phyloP scores from a whole-genome alignment of 2,797 vertebrate species.

The Anguilla anguilla region DNA sequence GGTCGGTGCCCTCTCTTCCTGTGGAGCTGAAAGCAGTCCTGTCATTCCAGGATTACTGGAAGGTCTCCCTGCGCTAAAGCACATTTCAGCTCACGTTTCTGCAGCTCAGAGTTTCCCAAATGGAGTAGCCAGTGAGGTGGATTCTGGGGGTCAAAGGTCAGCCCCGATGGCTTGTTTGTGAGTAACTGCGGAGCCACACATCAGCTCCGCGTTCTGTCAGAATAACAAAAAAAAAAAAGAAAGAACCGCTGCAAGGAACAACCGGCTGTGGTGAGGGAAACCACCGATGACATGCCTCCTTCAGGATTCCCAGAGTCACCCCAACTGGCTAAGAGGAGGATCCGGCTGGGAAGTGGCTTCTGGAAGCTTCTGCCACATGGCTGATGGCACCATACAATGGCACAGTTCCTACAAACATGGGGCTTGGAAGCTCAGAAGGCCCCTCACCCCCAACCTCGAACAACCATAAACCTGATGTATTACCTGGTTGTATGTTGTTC shows the following conservation, averaged over 20 bases:
- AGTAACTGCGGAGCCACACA: neutral
- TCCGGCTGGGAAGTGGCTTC: constrained; percentile 50
- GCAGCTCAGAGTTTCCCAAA: neutral
- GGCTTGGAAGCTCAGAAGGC: neutral
- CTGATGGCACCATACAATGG: neutral
- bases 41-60: constrained; percentile 17
- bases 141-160: neutral
- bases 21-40: constrained; percentile 26
- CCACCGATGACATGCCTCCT: constrained; percentile 49
- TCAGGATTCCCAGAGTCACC: constrained; percentile 37
- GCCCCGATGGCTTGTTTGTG: neutral
- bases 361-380: constrained; percentile 23
- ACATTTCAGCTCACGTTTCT: neutral
- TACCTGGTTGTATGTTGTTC: neutral
- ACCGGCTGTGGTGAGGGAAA: constrained; percentile 59
- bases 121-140: neutral
- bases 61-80: neutral
- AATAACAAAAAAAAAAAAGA: neutral
- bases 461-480: neutral
- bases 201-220: neutral
- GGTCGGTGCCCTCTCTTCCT: constrained; percentile 25
- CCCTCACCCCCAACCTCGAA: neutral
- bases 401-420: neutral
- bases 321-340: constrained; percentile 44
- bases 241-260: constrained; percentile 58